Evolutionary conservation across 2,888 invertebrate species (phyloP).

Genomic region (Gerris lacustris): DNA sequence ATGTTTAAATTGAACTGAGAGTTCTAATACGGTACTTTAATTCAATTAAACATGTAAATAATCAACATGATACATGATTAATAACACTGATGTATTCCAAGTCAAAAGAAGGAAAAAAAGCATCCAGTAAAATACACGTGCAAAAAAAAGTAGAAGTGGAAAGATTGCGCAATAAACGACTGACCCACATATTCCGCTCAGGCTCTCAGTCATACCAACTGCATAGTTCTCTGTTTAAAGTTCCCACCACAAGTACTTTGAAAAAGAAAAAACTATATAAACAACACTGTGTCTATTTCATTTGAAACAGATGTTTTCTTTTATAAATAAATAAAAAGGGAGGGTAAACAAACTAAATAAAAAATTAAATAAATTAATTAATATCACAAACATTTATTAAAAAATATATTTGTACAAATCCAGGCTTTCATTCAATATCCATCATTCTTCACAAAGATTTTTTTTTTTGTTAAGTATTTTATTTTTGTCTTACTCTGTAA

Average conservation of each 20-base stretch:
- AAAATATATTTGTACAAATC: slow-evolving; percentile 11
- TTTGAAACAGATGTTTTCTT: no score
- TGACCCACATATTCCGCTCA: background rate
- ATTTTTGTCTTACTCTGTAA: no score
- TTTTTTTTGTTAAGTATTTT: background rate
- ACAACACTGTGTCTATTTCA: background rate
- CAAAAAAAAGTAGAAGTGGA: background rate
- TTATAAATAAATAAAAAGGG: background rate
- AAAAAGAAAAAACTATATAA: background rate
- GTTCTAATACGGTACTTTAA: no score
- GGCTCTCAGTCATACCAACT: background rate
- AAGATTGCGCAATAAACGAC: background rate
- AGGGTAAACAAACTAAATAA: background rate
- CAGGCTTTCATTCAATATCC: slow-evolving; percentile 3
- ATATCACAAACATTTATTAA: slow-evolving; percentile 11
- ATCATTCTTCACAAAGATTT: background rate
- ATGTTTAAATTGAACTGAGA: no score
- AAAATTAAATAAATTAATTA: background rate
- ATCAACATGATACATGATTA: no score
- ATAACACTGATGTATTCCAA: no score
- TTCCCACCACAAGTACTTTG: background rate
- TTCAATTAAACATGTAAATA: no score
- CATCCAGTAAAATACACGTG: background rate
- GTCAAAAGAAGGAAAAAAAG: no score
- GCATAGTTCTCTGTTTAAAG: background rate